These are phyloP conservation scores for Phragmatobia fuliginosa DNA, from an alignment of 2,888 invertebrate species.

Conservation along the genomic window DNA sequence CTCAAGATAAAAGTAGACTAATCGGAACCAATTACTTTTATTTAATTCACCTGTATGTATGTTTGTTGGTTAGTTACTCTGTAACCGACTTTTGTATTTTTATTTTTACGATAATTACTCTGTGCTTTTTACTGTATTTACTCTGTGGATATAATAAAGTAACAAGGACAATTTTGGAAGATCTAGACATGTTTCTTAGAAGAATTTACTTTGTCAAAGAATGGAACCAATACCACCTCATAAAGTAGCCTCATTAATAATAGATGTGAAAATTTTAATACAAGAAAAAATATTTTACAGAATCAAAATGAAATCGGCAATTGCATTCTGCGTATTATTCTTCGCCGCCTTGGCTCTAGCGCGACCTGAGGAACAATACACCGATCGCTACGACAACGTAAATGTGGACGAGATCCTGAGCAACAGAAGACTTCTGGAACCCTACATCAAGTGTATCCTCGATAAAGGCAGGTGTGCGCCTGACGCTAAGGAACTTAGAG, in stretches of 20 bases:
- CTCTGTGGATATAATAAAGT: too few species aligned
- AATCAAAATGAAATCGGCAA: constrained; percentile 33
- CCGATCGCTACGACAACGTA: constrained; percentile 89
- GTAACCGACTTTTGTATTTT: too few species aligned
- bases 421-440: constrained; percentile 88
- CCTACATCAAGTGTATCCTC: constrained; percentile 89
- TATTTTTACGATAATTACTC: too few species aligned
- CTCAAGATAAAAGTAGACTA: too few species aligned
- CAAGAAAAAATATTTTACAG: constrained; percentile 1
- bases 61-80: too few species aligned
- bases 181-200: too few species aligned
- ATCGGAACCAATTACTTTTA: too few species aligned
- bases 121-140: too few species aligned
- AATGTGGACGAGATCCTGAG: constrained; percentile 88
- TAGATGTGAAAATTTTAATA: not conserved
- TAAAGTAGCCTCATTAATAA: not conserved
- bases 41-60: too few species aligned
- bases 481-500: constrained; percentile 90
- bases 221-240: too few species aligned
- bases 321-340: constrained; percentile 46
- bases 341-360: constrained; percentile 56
- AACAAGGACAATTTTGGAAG: too few species aligned
- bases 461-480: constrained; percentile 88
- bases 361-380: constrained; percentile 73
- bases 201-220: too few species aligned